Percentiles rank a stretch among this genome's conserved stretches.
These are phyloP conservation scores for Teleogryllus occipitalis DNA, from an alignment of 1,140 invertebrate species.

Conservation along the genomic window DNA sequence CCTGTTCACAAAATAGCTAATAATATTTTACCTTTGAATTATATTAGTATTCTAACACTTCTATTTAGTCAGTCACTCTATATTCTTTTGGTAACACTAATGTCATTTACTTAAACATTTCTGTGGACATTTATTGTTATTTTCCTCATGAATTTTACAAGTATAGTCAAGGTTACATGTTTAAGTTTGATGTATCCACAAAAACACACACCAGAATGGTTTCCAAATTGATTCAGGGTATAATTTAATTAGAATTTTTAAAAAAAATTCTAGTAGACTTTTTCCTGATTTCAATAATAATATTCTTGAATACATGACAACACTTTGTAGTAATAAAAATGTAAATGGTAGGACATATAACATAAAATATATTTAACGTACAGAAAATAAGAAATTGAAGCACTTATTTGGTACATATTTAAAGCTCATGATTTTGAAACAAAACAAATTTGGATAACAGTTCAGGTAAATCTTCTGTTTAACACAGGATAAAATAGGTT, in stretches of 20 bases:
- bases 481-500: background rate
- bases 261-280: background rate
- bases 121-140: background rate
- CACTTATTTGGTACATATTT: background rate
- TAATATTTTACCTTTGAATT: background rate
- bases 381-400: background rate
- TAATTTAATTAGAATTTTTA: background rate
- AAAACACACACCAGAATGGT: background rate
- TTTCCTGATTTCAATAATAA: background rate
- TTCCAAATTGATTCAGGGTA: background rate
- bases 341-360: background rate
- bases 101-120: background rate
- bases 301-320: background rate
- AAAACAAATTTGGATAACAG: background rate
- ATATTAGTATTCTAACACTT: background rate
- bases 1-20: background rate
- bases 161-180: background rate
- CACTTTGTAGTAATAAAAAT: background rate
- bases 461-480: background rate
- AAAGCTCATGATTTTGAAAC: background rate
- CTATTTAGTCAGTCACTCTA: background rate
- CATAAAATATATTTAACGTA: background rate
- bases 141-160: background rate
- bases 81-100: background rate
- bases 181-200: background rate